Evolutionary conservation across 2,797 vertebrate species (phyloP), one percentile per base, ranked within the genome.

Genomic region (Myripristis jacobus): DNA sequence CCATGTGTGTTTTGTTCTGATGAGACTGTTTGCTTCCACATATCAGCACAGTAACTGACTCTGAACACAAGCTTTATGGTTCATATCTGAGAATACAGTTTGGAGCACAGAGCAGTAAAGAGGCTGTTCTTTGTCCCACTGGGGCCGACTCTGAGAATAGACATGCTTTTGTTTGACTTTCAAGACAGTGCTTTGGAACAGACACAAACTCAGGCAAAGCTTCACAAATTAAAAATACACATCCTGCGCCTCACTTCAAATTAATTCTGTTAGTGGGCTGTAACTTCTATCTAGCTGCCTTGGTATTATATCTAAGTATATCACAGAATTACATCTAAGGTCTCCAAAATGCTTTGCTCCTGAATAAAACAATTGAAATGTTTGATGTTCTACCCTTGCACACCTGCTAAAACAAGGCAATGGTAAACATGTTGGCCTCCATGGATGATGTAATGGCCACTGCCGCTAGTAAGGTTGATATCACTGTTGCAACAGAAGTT

Each of bases 21-120:
- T 22, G 55, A 59, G 66, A 77, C 27, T 53, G 16, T 44, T 38
- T 74, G 75, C 79, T 83, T 83, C 84, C 83, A 71, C 77, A 83
- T 84, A 84, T 89, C 76, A 73, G 46, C 34, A 43, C 47, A 24
- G 18, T 61, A 24, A 60, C 58, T 52, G 68, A 54, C 58, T 44
- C 56, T 48, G 48, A 57, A 85, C 44, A 52, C 34, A 70, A 46
- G 48, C 38, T 41, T 65, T 48, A 43, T 75, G 75, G 87, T 82
- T 86, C 72, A 76, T 77, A 43, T 72, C 43, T 58, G 44, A 59
- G 22, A 56, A 18, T 1, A 22, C 24, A 31, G 21, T 19, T 63
- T 68, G 22, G 46, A 34, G 41, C 47, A 38, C 60, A 38, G 11
- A 64, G 43, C 21, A 34, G 24, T 47, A 25, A 53, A 43, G 41